These are phyloP conservation scores for Antitype chi DNA, from an alignment of 2,888 invertebrate genomes.

Conservation along the genomic window DNA sequence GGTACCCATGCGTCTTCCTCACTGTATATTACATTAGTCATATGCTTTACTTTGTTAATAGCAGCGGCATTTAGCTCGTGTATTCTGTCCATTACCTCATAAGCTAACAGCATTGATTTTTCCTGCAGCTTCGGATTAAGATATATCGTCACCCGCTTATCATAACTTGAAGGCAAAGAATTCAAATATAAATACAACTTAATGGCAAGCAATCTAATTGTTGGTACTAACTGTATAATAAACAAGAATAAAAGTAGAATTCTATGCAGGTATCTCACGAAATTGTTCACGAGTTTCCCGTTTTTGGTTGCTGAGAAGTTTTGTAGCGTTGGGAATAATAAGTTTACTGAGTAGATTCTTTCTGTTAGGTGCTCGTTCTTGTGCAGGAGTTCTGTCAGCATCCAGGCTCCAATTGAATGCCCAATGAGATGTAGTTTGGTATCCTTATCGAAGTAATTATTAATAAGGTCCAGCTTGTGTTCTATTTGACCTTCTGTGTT, in stretches of 20 bases:
- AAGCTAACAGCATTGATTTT: conserved; percentile 52
- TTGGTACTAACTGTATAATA: conserved; percentile 47
- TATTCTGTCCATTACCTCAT: conserved; percentile 53
- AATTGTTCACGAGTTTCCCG: conserved; percentile 52
- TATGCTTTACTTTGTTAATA: conserved; percentile 56
- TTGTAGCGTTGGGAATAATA: conserved; percentile 61
- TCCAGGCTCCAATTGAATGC: conserved; percentile 57
- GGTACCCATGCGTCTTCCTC: conserved; percentile 56
- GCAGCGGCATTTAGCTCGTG: conserved; percentile 41
- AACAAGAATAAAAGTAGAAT: conserved; percentile 49
- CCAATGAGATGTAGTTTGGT: conserved; percentile 55
- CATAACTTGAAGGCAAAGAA: conserved; percentile 49
- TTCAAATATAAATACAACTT: conserved; percentile 42
- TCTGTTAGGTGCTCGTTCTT: conserved; percentile 45
- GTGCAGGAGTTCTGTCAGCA: conserved; percentile 56
- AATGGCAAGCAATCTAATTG: conserved; percentile 33
- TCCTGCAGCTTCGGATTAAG: conserved; percentile 49
- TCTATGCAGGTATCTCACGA: conserved; percentile 45
- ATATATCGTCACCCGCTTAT: conserved; percentile 46
- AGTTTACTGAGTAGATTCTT: conserved; percentile 53
- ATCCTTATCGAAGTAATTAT: conserved; percentile 38
- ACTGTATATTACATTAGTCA: conserved; percentile 54
- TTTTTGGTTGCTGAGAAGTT: conserved; percentile 49
- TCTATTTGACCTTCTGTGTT: conserved; percentile 52
- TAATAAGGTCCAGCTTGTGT: conserved; percentile 57